Conservation (phyloP, 2,797 vertebrate genomes). For the Sebastes minor region DNA sequence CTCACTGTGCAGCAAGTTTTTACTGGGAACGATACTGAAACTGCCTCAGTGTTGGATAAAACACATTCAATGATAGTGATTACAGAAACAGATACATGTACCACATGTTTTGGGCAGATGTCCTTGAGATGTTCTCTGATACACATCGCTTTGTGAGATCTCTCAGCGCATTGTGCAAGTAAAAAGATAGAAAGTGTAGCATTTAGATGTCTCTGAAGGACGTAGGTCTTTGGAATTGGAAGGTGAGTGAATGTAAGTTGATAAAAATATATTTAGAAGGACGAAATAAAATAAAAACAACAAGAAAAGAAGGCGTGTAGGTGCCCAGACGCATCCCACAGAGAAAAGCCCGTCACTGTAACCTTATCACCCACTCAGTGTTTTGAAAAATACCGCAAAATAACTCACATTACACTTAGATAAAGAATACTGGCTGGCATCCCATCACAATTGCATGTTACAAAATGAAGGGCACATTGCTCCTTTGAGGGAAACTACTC, state of each 20-base stretch:
- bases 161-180: background rate
- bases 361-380: conserved; percentile 16
- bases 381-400: conserved; percentile 10
- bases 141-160: background rate
- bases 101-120: background rate
- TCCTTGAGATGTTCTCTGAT: background rate
- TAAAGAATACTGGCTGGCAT: background rate
- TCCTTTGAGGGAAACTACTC: conserved; percentile 12
- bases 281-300: background rate
- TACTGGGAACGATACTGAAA: background rate
- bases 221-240: background rate
- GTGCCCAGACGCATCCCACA: background rate
- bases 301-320: background rate
- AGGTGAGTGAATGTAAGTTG: background rate
- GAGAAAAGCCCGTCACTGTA: conserved; percentile 10
- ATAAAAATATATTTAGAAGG: background rate
- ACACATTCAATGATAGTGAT: background rate
- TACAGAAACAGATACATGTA: rapidly evolving
- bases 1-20: background rate
- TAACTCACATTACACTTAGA: conserved; percentile 14
- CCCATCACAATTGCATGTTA: background rate
- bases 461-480: background rate
- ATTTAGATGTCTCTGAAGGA: conserved; percentile 1
- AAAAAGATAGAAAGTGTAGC: background rate
- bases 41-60: background rate